Conservation (phyloP, 2,888 invertebrate genomes). For the Drosophila antonietae region DNA sequence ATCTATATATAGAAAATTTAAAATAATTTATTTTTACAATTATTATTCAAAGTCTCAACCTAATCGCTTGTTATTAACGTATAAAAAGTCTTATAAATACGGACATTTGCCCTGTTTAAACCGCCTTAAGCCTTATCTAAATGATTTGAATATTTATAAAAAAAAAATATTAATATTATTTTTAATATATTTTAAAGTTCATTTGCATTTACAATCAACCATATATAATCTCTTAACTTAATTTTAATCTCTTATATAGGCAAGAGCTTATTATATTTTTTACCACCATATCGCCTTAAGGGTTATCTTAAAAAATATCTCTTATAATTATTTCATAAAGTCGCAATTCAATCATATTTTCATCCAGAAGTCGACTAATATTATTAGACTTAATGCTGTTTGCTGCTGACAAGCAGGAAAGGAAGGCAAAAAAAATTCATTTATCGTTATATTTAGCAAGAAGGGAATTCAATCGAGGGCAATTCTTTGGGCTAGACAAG, state of each 20-base stretch:
- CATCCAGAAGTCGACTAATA: conserved; percentile 18
- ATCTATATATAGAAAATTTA: no score
- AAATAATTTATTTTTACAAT: no score
- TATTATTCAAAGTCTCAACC: no score
- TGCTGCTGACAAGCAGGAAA: conserved; percentile 14
- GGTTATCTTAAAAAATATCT: not conserved
- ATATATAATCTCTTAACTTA: no score
- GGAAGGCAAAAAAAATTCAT: conserved; percentile 24
- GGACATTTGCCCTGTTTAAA: no score
- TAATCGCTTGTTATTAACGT: no score
- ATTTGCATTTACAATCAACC: no score
- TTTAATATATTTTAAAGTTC: no score
- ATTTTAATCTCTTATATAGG: not conserved
- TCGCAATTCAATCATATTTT: conserved; percentile 7
- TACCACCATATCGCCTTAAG: not conserved
- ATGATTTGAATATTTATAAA: not conserved
- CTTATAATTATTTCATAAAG: conserved; percentile 1
- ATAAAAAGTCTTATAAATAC: no score
- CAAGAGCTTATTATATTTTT: not conserved
- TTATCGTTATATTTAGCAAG: conserved; percentile 20
- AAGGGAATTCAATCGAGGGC: not conserved
- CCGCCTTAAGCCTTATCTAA: no score
- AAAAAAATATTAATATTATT: no score
- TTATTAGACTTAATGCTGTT: conserved; percentile 21
- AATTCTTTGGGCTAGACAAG: not conserved